A percentile compares a stretch with the other conserved stretches of the same genome.
These are phyloP conservation scores for Drosophila lacicola DNA, from an alignment of 2,888 invertebrate genomes.

Conservation along the genomic window DNA sequence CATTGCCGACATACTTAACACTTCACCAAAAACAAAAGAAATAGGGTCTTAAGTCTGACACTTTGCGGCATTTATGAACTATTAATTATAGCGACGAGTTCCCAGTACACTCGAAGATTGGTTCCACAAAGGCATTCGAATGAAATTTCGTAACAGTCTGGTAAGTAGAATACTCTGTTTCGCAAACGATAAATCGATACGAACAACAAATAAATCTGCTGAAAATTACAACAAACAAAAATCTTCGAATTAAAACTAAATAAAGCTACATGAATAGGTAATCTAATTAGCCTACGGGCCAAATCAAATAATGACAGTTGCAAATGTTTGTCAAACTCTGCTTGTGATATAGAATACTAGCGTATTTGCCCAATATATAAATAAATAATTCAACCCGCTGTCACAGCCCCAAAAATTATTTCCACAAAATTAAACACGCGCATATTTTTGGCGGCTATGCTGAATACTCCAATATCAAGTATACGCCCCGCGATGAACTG, in stretches of 20 bases:
- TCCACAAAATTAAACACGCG: conserved; percentile 63
- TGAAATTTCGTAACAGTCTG: too few relatives aligned
- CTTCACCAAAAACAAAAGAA: conserved; percentile 17
- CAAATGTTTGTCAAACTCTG: conserved; percentile 23
- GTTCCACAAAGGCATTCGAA: too few relatives aligned
- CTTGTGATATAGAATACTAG: conserved; percentile 8
- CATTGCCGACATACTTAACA: conserved; percentile 50
- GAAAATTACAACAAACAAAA: not conserved
- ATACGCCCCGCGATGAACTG: conserved; percentile 2
- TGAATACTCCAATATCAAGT: conserved; percentile 32
- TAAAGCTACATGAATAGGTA: not conserved
- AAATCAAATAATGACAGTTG: conserved; percentile 24
- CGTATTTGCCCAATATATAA: conserved; percentile 24
- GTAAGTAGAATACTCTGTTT: too few relatives aligned
- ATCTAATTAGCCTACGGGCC: conserved; percentile 1
- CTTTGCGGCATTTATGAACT: too few relatives aligned
- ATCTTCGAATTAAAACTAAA: conserved; percentile 10
- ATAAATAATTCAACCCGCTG: conserved; percentile 27
- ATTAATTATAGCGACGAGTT: too few relatives aligned
- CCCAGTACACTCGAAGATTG: too few relatives aligned
- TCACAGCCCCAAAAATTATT: conserved; percentile 30
- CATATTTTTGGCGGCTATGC: conserved; percentile 28
- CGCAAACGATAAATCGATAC: too few relatives aligned
- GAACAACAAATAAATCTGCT: too few relatives aligned
- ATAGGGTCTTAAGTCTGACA: not conserved